Base-by-base conservation (phyloP, 37 sponge, comb jelly and placozoan species). In the Haliclona indistincta region DNA sequence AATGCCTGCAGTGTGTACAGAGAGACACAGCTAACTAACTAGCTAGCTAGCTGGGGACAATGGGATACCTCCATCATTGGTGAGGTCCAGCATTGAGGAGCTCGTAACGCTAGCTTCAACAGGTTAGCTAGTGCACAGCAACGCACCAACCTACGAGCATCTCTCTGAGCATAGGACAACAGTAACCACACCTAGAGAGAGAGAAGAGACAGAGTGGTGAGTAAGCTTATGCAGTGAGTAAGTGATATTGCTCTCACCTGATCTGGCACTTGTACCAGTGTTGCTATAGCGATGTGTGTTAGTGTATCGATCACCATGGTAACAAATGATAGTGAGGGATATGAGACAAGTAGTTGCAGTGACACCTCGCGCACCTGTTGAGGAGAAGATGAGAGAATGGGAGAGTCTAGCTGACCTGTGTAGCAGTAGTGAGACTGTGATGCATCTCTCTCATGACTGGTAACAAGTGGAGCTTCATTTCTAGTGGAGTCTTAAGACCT, bases 331-430 rank as follows among this genome's bases (percentile, higher is more conserved):
- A 77, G 47, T 45, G 91, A 75, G 19, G 97, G 87, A 77, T 96
- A 85, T 20, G 88, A 54, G 0, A 74, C 56, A 23, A 96, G 68
- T 28, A 96, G 88, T 34, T 80, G 67, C 7, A 87, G 37, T 67
- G 94, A 96, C 15, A 96, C 76, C 32, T 93, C 80, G 15, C 95
- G 62, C 4, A 86, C 97, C 93, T 95, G 75, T 15, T 47, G 20
- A 30, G n/a, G 40, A 32, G 36, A 32, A 68, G 2, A 64, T 43
- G 3, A 19, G 17, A 11, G 1, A 69, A 5, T 68, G 17, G 11
- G 8, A 47, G 13, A 17, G 49, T 17, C 13, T 17, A 47, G n/a
- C n/a, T n/a, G n/a, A 90, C 94, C 81, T 83, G 89, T 25, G 75
- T 71, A 23, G 88, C 90, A 37, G 83, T 79, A 15, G 56, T 65